Conservation (phyloP, 2,888 invertebrate species). For the Dendrolimus pini region DNA sequence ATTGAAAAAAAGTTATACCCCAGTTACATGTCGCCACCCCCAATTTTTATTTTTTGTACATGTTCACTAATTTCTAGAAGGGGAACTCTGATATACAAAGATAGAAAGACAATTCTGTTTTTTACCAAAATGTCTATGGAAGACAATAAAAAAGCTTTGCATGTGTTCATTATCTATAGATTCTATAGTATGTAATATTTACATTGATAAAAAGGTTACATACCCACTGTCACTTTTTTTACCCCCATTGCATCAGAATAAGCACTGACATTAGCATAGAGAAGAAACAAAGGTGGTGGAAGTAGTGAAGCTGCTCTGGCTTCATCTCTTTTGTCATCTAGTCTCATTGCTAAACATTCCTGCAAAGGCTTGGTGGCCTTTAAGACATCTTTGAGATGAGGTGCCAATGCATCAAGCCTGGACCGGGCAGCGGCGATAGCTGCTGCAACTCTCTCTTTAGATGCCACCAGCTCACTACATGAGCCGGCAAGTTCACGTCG, state of each 20-base stretch:
- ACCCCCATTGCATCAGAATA: conserved; percentile 86
- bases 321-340: conserved; percentile 87
- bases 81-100: no score
- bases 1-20: no score
- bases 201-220: conserved; percentile 18
- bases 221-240: conserved; percentile 57
- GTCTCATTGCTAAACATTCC: conserved; percentile 88
- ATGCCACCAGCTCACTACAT: conserved; percentile 84
- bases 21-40: no score
- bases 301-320: conserved; percentile 85
- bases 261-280: conserved; percentile 90
- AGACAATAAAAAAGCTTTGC: no score
- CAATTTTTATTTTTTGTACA: no score
- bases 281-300: conserved; percentile 88
- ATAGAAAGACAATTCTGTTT: no score
- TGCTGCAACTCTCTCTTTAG: conserved; percentile 85
- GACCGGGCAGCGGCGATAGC: conserved; percentile 86
- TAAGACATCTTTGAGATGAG: conserved; percentile 79
- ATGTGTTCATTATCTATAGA: no score
- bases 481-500: conserved; percentile 88
- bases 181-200: no score
- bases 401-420: conserved; percentile 87
- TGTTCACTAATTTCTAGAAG: no score
- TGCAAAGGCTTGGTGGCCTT: conserved; percentile 92
- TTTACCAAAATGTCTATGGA: no score